Percentiles rank a stretch among this genome's conserved stretches.
Conservation (phyloP, 1,140 invertebrate species). For the Hesperophylax magnus region DNA sequence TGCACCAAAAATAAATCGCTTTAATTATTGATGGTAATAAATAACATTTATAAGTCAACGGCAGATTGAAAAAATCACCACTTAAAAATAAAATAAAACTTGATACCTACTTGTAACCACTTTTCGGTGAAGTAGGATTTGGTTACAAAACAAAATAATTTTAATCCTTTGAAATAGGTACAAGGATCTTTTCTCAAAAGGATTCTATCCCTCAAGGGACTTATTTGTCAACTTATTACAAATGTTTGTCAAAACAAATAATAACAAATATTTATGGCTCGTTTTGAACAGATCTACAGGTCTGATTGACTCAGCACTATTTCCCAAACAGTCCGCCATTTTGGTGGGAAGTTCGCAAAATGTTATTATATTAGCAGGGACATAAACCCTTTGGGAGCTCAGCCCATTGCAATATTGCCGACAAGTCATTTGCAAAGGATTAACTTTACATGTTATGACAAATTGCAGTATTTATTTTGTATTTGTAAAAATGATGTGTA, state of each 20-base stretch:
- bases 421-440: constrained; percentile 49
- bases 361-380: too few relatives aligned
- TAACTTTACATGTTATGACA: constrained; percentile 48
- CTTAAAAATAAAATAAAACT: too few relatives aligned
- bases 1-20: too few relatives aligned
- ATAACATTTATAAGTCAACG: too few relatives aligned
- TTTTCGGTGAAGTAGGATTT: too few relatives aligned
- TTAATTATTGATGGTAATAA: too few relatives aligned
- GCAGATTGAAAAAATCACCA: too few relatives aligned
- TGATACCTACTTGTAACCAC: too few relatives aligned
- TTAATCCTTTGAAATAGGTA: too few relatives aligned
- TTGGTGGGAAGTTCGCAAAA: too few relatives aligned
- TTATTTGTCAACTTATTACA: constrained; percentile 37
- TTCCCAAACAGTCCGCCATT: background rate
- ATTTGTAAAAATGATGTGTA: background rate
- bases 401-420: constrained; percentile 7
- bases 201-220: background rate
- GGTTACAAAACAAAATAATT: too few relatives aligned
- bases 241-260: constrained; percentile 48
- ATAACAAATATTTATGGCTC: constrained; percentile 48
- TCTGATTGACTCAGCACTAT: background rate
- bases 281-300: constrained; percentile 1
- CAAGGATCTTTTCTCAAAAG: too few relatives aligned
- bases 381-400: constrained; percentile 3
- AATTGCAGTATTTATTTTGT: constrained; percentile 37